Conservation (phyloP, 2,797 vertebrate genomes). For the Notamacropus eugenii region DNA sequence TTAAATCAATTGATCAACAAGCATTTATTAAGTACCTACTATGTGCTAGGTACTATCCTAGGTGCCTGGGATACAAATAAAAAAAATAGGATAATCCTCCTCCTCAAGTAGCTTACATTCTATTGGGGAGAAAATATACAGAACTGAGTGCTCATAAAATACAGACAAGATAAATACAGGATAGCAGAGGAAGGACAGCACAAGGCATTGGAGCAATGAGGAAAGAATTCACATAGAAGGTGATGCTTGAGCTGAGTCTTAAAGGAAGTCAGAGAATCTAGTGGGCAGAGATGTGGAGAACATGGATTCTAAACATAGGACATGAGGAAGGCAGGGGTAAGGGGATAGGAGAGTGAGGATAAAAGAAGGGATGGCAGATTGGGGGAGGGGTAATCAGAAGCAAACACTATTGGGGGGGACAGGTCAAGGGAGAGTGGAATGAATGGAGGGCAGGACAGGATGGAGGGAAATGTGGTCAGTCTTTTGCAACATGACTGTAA, state of each 20-base stretch:
- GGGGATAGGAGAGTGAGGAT: too few relatives aligned
- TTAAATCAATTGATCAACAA: background rate
- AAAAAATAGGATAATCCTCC: background rate
- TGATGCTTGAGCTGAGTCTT: background rate
- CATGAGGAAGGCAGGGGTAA: too few relatives aligned
- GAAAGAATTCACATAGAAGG: background rate
- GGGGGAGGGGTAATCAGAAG: too few relatives aligned
- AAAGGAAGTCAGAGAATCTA: background rate
- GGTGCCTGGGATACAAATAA: background rate
- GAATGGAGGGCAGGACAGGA: too few relatives aligned
- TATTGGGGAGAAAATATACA: background rate
- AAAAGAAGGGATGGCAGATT: too few relatives aligned
- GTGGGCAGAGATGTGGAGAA: background rate
- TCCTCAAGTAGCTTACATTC: background rate
- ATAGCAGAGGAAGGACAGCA: background rate
- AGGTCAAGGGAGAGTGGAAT: too few relatives aligned
- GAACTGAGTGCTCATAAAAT: background rate
- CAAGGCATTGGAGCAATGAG: background rate
- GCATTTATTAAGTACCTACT: background rate
- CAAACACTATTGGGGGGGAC: too few relatives aligned
- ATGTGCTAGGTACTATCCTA: background rate
- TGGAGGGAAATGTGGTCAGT: too few relatives aligned
- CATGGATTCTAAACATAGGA: background rate
- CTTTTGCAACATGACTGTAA: too few relatives aligned
- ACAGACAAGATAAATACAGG: background rate